Base-by-base conservation (phyloP, 2,888 invertebrate species). In the Epirrhoe alternata region DNA sequence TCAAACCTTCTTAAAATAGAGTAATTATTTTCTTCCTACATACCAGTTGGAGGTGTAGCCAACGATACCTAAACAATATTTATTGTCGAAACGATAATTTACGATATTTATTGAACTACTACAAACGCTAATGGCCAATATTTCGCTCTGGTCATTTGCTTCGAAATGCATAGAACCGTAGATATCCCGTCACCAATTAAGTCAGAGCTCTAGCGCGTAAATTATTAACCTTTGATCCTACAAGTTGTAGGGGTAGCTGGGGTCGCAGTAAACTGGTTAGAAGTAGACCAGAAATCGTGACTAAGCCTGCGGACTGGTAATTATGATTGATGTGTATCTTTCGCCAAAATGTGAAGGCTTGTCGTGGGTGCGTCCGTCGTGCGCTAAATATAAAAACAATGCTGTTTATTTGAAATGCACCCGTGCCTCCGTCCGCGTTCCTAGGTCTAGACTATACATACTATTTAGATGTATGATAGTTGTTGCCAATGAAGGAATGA, bases 291-390 rank as follows among this genome's bases (percentile, higher is more conserved):
- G 66, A 69, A 79, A 74, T 85, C 85, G 84, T 86, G 86, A 87
- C 86, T 77, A 75, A 76, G 71, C 74, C 78, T 77, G 79, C 82
- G 85, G 84, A 84, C 80, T 84, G 87, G 86, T 87, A 85, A 82
- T 85, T 83, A 85, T 87, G 88, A 88, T 87, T 81, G 87, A 88
- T 88, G 82, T 76, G 74, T 80, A 80, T 82, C 82, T 80, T 82
- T 84, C 76, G 79, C 77, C 81, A 78, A 85, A 86, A 81, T 82
- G 79, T 78, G 74, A 77, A 80, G 77, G 76, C 73, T 76, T 77
- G 77, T 70, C 65, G 74, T 79, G 79, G 80, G 78, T 72, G 79
- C 45, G 59, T 63, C 52, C 47, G n/a, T 47, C 14, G 12, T 45
- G 4, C 3, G 51, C 10, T 5, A 49, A 47, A 47, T 54, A 49